Percentiles rank a stretch among this genome's conserved stretches.
phyloP scores from a whole-genome alignment of 2,797 vertebrate species.

The Neosilurus mollespiculum region DNA sequence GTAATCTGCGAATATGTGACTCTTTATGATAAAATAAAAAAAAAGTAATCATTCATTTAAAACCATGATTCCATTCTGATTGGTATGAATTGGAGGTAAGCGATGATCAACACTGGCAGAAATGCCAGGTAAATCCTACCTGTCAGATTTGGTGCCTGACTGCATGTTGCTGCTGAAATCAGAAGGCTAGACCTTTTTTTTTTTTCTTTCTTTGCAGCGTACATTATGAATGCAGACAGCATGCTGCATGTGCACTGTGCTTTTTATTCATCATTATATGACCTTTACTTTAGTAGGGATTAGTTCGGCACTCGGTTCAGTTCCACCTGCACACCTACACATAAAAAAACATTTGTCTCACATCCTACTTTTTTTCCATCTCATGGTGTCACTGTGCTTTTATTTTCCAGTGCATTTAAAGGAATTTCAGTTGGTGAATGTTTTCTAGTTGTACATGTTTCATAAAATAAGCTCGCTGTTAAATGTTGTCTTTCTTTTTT shows the following conservation, averaged over 20 bases:
- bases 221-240: conserved; percentile 49
- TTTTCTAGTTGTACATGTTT: background rate
- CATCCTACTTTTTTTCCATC: conserved; percentile 1
- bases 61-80: conserved; percentile 48
- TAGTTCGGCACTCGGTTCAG: background rate
- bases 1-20: background rate
- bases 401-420: conserved; percentile 31
- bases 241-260: conserved; percentile 59
- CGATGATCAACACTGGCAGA: conserved; percentile 35
- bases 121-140: conserved; percentile 25
- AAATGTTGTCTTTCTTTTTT: conserved; percentile 49
- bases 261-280: conserved; percentile 23
- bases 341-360: conserved; percentile 13
- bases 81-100: conserved; percentile 56
- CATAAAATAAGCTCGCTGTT: background rate
- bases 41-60: background rate
- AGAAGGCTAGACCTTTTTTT: background rate
- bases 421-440: conserved; percentile 20
- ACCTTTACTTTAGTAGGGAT: conserved; percentile 19
- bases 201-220: conserved; percentile 16
- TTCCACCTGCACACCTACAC: conserved; percentile 8
- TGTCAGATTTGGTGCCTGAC: conserved; percentile 17
- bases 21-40: no score
- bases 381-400: conserved; percentile 36
- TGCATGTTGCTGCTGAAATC: conserved; percentile 36